A percentile compares a stretch with the other conserved stretches of the same genome.
Evolutionary conservation across 2,113 vertebrate species (phyloP).

Genomic region (Pseudorectes ferrugineus): DNA sequence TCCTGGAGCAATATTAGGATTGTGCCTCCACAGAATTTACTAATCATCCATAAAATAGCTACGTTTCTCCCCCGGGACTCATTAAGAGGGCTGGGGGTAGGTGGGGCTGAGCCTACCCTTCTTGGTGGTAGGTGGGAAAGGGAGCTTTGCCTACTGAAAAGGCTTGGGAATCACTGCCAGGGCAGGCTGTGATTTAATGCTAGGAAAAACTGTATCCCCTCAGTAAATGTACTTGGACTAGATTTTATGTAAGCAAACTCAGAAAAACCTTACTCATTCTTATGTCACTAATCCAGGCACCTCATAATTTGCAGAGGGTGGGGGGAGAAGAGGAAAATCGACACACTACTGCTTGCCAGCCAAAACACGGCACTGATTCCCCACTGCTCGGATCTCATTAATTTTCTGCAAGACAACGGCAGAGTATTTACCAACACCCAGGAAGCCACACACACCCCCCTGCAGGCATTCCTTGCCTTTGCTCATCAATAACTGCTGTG

Average conservation of each 20-base stretch:
- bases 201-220: conserved; percentile 2
- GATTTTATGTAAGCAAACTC: not conserved
- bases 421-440: not conserved
- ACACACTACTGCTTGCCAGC: not conserved
- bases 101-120: not conserved
- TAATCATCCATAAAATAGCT: not conserved
- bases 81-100: not conserved
- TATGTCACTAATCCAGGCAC: conserved; percentile 22
- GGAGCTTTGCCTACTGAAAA: not conserved
- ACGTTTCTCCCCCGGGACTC: not conserved
- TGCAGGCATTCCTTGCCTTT: not conserved
- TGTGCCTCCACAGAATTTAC: not conserved
- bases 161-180: not conserved
- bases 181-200: not conserved
- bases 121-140: not conserved
- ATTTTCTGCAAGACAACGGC: not conserved
- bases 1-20: not conserved
- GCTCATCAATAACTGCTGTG: not conserved
- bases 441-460: not conserved
- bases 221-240: not conserved
- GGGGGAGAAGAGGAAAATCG: not conserved
- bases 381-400: not conserved
- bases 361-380: not conserved
- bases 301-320: not conserved
- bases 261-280: conserved; percentile 41